Percentiles rank a stretch among this genome's conserved stretches.
Evolutionary conservation across 1,140 invertebrate species (phyloP).

Genomic region (Drosophila bipectinata): DNA sequence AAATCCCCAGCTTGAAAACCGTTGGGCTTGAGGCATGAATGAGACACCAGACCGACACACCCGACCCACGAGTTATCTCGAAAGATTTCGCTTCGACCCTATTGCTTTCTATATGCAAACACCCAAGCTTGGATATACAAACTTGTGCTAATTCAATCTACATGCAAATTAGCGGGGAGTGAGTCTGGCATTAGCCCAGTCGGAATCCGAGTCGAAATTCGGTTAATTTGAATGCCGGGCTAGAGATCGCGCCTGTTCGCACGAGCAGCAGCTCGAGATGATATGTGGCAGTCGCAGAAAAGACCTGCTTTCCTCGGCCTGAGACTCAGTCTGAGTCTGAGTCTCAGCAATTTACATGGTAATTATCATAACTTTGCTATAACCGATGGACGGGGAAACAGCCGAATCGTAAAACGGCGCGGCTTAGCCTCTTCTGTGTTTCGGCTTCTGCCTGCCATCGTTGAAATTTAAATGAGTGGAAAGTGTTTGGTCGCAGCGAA

Average conservation of each 20-base stretch:
- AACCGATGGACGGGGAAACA: slow-evolving; percentile 40
- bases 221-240: slow-evolving; percentile 47
- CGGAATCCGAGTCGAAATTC: slow-evolving; percentile 49
- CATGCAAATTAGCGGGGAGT: slow-evolving; percentile 37
- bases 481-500: slow-evolving; percentile 61
- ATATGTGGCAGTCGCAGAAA: slow-evolving; percentile 10
- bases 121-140: not conserved
- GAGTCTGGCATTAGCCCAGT: slow-evolving; percentile 16
- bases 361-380: slow-evolving; percentile 74
- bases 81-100: slow-evolving; percentile 3
- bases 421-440: slow-evolving; percentile 36
- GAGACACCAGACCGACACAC: not conserved
- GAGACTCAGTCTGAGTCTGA: slow-evolving; percentile 6
- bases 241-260: slow-evolving; percentile 38
- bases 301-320: slow-evolving; percentile 49
- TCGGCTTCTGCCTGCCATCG: slow-evolving; percentile 30
- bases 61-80: not conserved
- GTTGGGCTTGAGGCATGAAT: not conserved
- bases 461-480: slow-evolving; percentile 82
- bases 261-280: slow-evolving; percentile 11
- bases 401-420: slow-evolving; percentile 45
- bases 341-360: slow-evolving; percentile 65
- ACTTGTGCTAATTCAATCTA: slow-evolving; percentile 18
- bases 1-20: not conserved
- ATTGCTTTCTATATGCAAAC: slow-evolving; percentile 19